Evolutionary conservation across 2,113 vertebrate genomes (phyloP).

Genomic region (Hemiprocne comata): DNA sequence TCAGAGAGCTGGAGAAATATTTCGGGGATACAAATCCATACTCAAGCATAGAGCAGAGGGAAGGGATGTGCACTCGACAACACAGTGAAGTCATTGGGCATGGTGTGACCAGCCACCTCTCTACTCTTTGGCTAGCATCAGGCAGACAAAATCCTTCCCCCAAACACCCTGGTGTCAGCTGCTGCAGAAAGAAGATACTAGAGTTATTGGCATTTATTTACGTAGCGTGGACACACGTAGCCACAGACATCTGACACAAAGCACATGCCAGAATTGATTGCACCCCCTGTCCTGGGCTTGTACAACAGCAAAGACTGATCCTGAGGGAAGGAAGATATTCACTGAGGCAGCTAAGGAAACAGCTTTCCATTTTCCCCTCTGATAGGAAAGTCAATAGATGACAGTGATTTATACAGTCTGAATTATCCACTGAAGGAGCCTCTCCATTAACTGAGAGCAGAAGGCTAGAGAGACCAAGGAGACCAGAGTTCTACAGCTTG

Average conservation of each 20-base stretch:
- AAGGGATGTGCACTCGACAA: accelerated
- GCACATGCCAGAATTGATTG: accelerated
- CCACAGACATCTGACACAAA: accelerated
- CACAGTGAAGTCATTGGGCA: accelerated
- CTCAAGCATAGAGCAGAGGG: neutral
- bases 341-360: neutral
- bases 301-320: neutral
- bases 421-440: neutral
- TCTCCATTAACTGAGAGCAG: neutral
- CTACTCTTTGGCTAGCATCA: neutral
- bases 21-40: neutral
- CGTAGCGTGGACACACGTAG: accelerated
- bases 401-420: neutral
- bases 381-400: neutral
- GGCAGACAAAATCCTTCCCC: neutral
- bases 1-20: neutral
- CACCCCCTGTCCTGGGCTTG: neutral
- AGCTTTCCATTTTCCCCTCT: neutral
- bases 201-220: neutral
- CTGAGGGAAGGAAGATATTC: neutral
- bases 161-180: neutral
- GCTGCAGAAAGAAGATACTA: neutral
- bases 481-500: accelerated
- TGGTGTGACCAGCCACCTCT: neutral
- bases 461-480: neutral